Base-by-base conservation (phyloP, 2,113 vertebrate genomes). In the Saguinus imperator region DNA sequence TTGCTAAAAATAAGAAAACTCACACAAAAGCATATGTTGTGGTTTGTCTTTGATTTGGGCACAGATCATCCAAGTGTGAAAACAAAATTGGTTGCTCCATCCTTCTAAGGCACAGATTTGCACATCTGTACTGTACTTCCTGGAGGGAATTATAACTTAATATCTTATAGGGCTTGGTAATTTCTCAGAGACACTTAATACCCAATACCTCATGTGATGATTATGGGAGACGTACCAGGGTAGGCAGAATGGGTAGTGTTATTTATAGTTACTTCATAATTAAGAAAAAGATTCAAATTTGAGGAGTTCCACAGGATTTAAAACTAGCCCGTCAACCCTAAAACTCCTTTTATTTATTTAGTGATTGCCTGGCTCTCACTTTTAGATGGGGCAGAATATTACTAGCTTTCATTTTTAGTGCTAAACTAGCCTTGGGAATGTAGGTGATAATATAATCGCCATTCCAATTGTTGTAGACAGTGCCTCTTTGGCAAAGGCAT, bases 1-100 rank as follows among this genome's bases (percentile, higher is more conserved):
- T 58, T 95, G 91, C 91, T 97, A 90, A 96, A 97, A 96, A 96
- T 95, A 96, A 68, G 64, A 50, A 80, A 87, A 75, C 87, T 55
- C 4, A 2, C 55, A 40, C 48, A 93, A 58, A 96, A 72, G 72
- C 91, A 77, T 94, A 94, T 97, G 95, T 83, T 93, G 87, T 73
- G 5, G 70, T 83, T 96, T 12, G 87, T 91, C 84, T 94, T 90
- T 87, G 93, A 92, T 89, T 94, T 94, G 95, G 89, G 89, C 89
- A 94, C 87, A 90, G 95, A 96, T 93, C 89, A 96, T 68, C 58
- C 84, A 70, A 95, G 93, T 96, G 87, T 96, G 92, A 90, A 96
- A 95, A 94, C 68, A 96, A 80, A 97, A 93, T 89, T 17, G 35
- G 89, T 89, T 43, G 35, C 48, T 95, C 32, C 23, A 32, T 80